These are phyloP conservation scores for Aphidius ervi DNA, from an alignment of 1,140 invertebrate genomes.

Conservation along the genomic window DNA sequence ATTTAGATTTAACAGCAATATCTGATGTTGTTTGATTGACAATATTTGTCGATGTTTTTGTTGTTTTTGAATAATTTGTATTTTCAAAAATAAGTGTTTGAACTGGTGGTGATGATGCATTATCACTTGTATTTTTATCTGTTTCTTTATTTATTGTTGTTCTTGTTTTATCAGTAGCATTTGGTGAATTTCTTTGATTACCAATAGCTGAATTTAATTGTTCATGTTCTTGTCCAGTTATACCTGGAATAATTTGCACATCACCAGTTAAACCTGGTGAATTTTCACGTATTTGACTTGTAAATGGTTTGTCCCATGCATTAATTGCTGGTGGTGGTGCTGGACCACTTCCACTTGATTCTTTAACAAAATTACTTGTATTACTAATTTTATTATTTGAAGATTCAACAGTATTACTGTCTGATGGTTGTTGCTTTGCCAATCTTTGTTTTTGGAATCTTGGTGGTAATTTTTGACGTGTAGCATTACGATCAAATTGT, in stretches of 20 bases:
- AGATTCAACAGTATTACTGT: constrained; percentile 42
- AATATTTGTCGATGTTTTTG: constrained; percentile 33
- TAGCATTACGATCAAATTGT: constrained; percentile 59
- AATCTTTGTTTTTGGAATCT: constrained; percentile 75
- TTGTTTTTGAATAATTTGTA: constrained; percentile 71
- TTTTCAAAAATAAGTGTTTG: constrained; percentile 90
- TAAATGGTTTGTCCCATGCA: constrained; percentile 83
- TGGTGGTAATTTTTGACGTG: constrained; percentile 64
- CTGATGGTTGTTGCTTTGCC: constrained; percentile 45
- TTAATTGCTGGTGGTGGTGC: constrained; percentile 68
- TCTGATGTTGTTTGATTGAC: constrained; percentile 29
- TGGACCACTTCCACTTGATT: constrained; percentile 48
- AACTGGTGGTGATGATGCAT: constrained; percentile 69
- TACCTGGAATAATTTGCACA: constrained; percentile 41
- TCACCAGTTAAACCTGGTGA: constrained; percentile 43
- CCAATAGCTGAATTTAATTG: constrained; percentile 43
- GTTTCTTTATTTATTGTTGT: constrained; percentile 38
- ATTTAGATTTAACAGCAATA: constrained; percentile 52
- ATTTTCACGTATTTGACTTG: constrained; percentile 58
- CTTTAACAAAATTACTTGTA: constrained; percentile 46
- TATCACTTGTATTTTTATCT: constrained; percentile 62
- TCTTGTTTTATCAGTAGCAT: constrained; percentile 47
- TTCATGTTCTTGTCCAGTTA: constrained; percentile 39
- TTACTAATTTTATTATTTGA: constrained; percentile 42
- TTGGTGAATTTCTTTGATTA: constrained; percentile 57